Base-by-base conservation (phyloP, 2,113 vertebrate genomes). In the Apus apus region DNA sequence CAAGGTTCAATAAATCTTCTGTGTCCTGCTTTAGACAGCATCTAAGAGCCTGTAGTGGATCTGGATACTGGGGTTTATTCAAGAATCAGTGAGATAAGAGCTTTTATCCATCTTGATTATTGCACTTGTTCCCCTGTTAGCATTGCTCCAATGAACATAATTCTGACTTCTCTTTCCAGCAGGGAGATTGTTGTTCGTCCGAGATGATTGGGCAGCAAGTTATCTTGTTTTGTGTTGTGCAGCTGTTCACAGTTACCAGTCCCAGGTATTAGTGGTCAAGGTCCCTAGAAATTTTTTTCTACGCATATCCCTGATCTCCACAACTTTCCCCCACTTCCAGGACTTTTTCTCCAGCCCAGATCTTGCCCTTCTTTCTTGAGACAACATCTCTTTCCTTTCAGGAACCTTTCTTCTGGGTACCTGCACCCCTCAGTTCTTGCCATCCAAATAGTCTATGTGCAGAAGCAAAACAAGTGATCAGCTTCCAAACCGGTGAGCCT, bases 131-230 rank as follows among this genome's bases (percentile, higher is more conserved):
- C 19, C 9, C 4, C 7, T 30, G 2, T 64, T 32, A 32, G 13
- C 0, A 0, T 32, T 66, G 18, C n/a, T 79, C 0, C 46, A 48
- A 48, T 48, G 46, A 48, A 48, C 46, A 8, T 48, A 48, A 48
- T 48, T 22, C 27, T 64, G 30, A 56, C 34, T 64, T 77, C 34
- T 30, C 13, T 26, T 77, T 88, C 45, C 75, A 88, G 12, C 8
- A 26, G 10, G 34, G 36, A 80, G 20, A 80, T 1, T 19, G 29
- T n/a, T 67, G 26, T n/a, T 62, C 3, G 6, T 7, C 26, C 2
- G 2, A 8, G 14, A 23, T 38, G 12, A 64, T 1, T 38, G 46
- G 57, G 14, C 36, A 67, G 2, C 2, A 50, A 26, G 18, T 34
- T 66, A 9, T 64, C 36, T 45, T 40, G 30, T 11, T 56, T 61